Evolutionary conservation across 1,140 invertebrate genomes (phyloP), one percentile per base, ranked within the genome.

Genomic region (Berghia stephanieae): DNA sequence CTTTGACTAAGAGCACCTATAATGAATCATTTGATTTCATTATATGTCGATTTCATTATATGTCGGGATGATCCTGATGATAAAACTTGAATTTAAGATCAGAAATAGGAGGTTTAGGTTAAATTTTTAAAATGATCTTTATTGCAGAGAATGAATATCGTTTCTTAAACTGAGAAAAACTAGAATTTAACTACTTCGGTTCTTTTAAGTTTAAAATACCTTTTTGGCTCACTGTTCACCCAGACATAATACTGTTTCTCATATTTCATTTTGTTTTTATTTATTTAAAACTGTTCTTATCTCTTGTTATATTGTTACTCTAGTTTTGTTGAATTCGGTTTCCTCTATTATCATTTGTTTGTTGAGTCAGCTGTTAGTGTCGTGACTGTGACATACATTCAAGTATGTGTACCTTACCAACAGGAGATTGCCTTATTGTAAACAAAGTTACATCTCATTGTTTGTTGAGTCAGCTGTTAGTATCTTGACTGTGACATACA

Each of bases 21-120:
- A n/a, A n/a, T n/a, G n/a, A n/a, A n/a, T n/a, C n/a, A 42, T 80
- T 10, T 68, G 44, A 75, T 42, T 68, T 46, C 38, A 6, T 43
- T 67, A n/a, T 27, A 66, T 0, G 27, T 13, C 31, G 21, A 18
- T 13, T 0, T 16, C 31, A 66, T 31, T 66, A 18, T 31, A 66
- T 18, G 13, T 31, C 16, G 60, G 21, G n/a, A n/a, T 52, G 16
- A 52, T n/a, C n/a, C n/a, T n/a, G n/a, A n/a, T n/a, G n/a, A n/a
- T 13, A 46, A 21, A 43, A 13, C 31, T n/a, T 21, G 16, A 16
- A 66, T 13, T n/a, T 13, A 66, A 31, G 31, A n/a, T 16, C 16
- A 21, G 46, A 49, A 49, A 49, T 13, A 49, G n/a, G 10, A 49
- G n/a, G 46, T 13, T 13, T n/a, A 49, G 57, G 10, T 27, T 13